A percentile compares a stretch with the other conserved stretches of the same genome.
These are phyloP conservation scores for Caenorhabditis angaria DNA, from an alignment of 2,888 invertebrate species.

Conservation along the genomic window DNA sequence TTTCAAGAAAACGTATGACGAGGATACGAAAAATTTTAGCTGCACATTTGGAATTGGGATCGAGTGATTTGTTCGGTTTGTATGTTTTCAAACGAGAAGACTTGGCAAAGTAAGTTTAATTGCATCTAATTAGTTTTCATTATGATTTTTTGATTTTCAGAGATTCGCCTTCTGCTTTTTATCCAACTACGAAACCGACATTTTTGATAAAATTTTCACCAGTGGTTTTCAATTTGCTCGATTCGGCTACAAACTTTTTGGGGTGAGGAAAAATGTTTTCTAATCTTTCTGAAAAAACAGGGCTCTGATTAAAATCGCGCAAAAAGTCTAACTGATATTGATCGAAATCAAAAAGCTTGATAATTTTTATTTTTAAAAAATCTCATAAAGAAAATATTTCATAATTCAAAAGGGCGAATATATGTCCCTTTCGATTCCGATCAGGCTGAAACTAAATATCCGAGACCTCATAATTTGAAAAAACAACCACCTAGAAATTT, in stretches of 20 bases:
- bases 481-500: no score
- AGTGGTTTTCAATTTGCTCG: constrained; percentile 78
- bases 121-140: constrained; percentile 4
- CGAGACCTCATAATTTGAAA: no score
- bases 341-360: no score
- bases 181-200: constrained; percentile 77
- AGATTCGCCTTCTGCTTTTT: constrained; percentile 37
- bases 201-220: constrained; percentile 87
- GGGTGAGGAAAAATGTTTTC: constrained; percentile 22
- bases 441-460: no score
- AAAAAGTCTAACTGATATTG: no score
- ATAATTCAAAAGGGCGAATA: no score
- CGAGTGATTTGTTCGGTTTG: constrained; percentile 76
- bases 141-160: constrained; percentile 14
- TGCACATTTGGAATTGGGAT: constrained; percentile 67
- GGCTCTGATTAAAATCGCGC: no score
- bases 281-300: neutral
- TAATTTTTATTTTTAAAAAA: no score
- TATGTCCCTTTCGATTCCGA: no score
- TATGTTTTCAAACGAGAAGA: constrained; percentile 77
- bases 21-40: constrained; percentile 38
- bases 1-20: neutral
- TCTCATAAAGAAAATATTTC: no score
- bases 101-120: constrained; percentile 73
- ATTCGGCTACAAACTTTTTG: constrained; percentile 45